A percentile compares a stretch with the other conserved stretches of the same genome.
phyloP scores from a whole-genome alignment of 2,797 vertebrate species.

The Hydrolagus colliei region DNA sequence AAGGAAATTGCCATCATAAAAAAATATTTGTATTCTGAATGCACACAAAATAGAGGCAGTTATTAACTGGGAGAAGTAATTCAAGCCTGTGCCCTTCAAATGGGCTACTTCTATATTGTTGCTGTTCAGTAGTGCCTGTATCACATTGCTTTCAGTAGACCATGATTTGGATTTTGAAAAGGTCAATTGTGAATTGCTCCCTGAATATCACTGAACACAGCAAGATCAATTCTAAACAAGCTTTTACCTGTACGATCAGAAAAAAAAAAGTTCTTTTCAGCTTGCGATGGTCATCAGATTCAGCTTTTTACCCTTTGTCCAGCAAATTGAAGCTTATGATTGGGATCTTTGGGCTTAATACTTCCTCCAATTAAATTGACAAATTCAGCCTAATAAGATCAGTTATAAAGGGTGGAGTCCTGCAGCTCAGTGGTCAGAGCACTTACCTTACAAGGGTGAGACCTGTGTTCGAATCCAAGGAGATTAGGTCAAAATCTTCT shows the following conservation, averaged over 20 bases:
- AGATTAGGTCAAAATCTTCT: too few relatives aligned
- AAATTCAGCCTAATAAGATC: not conserved
- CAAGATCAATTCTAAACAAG: not conserved
- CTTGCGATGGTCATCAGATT: not conserved
- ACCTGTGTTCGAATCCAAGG: too few relatives aligned
- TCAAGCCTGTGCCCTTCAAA: not conserved
- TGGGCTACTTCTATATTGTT: not conserved
- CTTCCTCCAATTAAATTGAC: not conserved
- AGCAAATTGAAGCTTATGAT: not conserved
- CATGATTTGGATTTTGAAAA: not conserved
- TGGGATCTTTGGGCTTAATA: not conserved
- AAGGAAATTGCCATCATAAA: not conserved
- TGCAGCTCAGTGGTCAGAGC: too few relatives aligned
- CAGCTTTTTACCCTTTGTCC: not conserved
- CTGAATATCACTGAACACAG: not conserved
- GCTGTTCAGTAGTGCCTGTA: not conserved
- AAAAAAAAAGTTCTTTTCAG: not conserved
- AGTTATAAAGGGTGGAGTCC: not conserved
- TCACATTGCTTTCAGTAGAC: not conserved
- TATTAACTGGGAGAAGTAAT: too few relatives aligned
- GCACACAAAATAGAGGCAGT: not conserved
- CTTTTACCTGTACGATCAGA: constrained; percentile 8
- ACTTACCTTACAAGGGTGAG: too few relatives aligned
- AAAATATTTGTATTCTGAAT: not conserved
- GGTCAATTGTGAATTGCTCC: not conserved